A percentile compares a stretch with the other conserved stretches of the same genome.
Evolutionary conservation across 2,113 vertebrate genomes (phyloP).

Genomic region (Pseudolaguvia tuberculata): DNA sequence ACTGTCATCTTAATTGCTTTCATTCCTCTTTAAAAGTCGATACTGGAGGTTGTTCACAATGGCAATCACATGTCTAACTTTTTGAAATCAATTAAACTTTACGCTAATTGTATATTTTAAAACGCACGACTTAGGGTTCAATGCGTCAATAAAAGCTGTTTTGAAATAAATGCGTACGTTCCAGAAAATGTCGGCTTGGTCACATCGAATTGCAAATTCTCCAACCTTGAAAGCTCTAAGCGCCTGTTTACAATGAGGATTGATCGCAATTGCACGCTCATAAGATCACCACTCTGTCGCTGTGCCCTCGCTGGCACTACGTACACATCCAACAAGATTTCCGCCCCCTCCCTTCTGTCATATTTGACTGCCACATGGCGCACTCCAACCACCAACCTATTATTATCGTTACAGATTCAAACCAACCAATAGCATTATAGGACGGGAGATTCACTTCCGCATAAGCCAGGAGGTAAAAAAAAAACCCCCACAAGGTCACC

Average conservation of each 20-base stretch:
- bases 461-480: slow-evolving; percentile 38
- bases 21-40: slow-evolving; percentile 32
- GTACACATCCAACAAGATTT: slow-evolving; percentile 5
- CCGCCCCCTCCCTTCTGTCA: slow-evolving; percentile 12
- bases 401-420: slow-evolving; percentile 45
- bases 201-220: not conserved
- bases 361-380: slow-evolving; percentile 50
- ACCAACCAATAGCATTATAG: slow-evolving; percentile 50
- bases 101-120: too few relatives aligned
- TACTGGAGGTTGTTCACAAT: slow-evolving; percentile 22
- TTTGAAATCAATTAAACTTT: too few relatives aligned
- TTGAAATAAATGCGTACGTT: slow-evolving; percentile 1
- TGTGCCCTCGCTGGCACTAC: slow-evolving; percentile 7
- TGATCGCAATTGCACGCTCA: too few relatives aligned
- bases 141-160: not conserved
- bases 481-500: slow-evolving; percentile 57
- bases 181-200: not conserved
- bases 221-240: not conserved
- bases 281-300: not conserved
- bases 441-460: slow-evolving; percentile 48
- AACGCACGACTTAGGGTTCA: not conserved
- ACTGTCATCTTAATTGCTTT: slow-evolving; percentile 24
- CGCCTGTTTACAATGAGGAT: not conserved
- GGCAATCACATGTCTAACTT: slow-evolving; percentile 13
- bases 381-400: slow-evolving; percentile 43